Percentiles rank a stretch among this genome's conserved stretches.
Evolutionary conservation across 2,797 vertebrate genomes (phyloP).

Genomic region (Rhyacichthys aspro): DNA sequence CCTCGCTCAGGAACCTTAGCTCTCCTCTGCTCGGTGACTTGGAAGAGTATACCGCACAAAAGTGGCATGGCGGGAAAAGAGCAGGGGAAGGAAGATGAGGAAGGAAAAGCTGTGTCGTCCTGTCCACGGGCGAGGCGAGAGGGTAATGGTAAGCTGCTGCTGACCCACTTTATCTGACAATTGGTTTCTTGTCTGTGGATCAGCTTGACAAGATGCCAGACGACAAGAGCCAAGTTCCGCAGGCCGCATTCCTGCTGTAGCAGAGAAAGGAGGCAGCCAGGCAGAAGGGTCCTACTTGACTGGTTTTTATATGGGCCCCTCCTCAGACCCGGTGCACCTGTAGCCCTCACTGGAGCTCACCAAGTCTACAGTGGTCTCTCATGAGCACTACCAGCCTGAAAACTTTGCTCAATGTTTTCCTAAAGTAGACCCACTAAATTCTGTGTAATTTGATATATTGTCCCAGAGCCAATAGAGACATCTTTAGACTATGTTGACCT

Average conservation of each 20-base stretch:
- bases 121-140: constrained; percentile 74
- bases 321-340: constrained; percentile 76
- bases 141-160: constrained; percentile 83
- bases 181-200: constrained; percentile 87
- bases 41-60: constrained; percentile 21
- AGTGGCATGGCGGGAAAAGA: constrained; percentile 69
- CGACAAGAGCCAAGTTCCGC: constrained; percentile 84
- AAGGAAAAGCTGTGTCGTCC: constrained; percentile 66
- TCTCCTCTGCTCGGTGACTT: constrained; percentile 30
- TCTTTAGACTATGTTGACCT: background rate
- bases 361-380: constrained; percentile 19
- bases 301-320: constrained; percentile 74
- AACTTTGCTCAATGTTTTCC: no score
- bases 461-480: background rate
- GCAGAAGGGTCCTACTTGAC: constrained; percentile 84
- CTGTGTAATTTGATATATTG: background rate
- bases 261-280: constrained; percentile 83
- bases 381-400: constrained; percentile 46
- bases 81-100: constrained; percentile 54
- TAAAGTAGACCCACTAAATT: background rate
- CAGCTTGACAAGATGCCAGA: constrained; percentile 86
- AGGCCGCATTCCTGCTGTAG: constrained; percentile 79
- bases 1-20: constrained; percentile 26
- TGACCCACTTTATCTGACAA: constrained; percentile 90
- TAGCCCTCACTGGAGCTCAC: constrained; percentile 48